Evolutionary conservation across 2,888 invertebrate genomes (phyloP).

Genomic region (Pammene fasciana): DNA sequence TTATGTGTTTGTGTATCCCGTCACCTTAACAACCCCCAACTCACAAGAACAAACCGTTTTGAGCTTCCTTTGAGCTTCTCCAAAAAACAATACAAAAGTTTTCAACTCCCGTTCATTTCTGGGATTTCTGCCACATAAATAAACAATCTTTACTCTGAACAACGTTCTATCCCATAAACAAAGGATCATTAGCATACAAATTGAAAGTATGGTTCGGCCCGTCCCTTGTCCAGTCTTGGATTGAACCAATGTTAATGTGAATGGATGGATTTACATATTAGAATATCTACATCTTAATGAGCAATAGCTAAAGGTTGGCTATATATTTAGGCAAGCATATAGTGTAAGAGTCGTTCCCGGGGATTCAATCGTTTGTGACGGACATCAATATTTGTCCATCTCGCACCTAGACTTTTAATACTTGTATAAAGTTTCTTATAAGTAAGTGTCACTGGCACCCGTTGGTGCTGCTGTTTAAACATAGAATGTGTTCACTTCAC

Average conservation of each 20-base stretch:
- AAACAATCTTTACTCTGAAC: constrained; percentile 18
- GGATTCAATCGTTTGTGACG: no score
- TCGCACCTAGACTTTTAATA: no score
- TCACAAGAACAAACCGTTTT: no score
- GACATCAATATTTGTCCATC: no score
- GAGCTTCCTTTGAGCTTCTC: no score
- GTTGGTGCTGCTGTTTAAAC: no score
- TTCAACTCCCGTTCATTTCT: background rate
- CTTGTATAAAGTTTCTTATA: no score
- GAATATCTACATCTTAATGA: background rate
- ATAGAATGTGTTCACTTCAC: no score
- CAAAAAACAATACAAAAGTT: background rate
- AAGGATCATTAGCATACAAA: constrained; percentile 18
- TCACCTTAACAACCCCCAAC: no score
- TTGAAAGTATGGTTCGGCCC: constrained; percentile 23
- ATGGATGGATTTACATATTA: constrained; percentile 13
- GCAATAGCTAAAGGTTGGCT: background rate
- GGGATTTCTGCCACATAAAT: constrained; percentile 8
- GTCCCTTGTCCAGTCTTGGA: constrained; percentile 5
- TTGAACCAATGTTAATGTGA: constrained; percentile 3
- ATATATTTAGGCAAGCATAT: background rate
- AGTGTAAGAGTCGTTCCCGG: background rate
- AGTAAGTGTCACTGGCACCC: no score
- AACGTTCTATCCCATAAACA: constrained; percentile 13
- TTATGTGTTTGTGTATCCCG: no score